phyloP scores from a whole-genome alignment of 2,888 invertebrate genomes.

The Gonocerus acuteangulatus region DNA sequence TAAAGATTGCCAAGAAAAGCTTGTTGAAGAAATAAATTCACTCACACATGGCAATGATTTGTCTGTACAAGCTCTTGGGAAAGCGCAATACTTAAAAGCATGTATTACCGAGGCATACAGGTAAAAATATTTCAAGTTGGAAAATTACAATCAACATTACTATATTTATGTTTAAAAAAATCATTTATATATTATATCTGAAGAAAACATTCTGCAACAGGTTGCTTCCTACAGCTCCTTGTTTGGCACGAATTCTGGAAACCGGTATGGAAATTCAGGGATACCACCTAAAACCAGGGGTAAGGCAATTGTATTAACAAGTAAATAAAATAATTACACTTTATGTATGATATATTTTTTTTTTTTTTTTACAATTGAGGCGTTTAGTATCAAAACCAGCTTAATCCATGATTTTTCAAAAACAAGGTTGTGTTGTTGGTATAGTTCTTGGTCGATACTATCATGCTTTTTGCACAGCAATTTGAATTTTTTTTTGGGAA shows the following conservation, averaged over 20 bases:
- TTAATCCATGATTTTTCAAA: too few relatives aligned
- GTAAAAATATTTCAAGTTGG: conserved; percentile 35
- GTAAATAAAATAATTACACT: background rate
- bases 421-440: too few relatives aligned
- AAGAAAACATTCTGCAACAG: conserved; percentile 39
- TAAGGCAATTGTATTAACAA: conserved; percentile 46
- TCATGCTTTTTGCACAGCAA: too few relatives aligned
- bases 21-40: conserved; percentile 56
- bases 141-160: background rate
- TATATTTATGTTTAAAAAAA: background rate
- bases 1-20: conserved; percentile 56
- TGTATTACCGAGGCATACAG: conserved; percentile 71
- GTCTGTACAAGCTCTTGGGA: conserved; percentile 52
- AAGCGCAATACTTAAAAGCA: conserved; percentile 67
- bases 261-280: conserved; percentile 59
- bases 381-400: too few relatives aligned
- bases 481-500: too few relatives aligned
- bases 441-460: too few relatives aligned
- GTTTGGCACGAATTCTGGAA: conserved; percentile 68
- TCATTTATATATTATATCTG: background rate
- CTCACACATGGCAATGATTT: conserved; percentile 51
- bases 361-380: background rate
- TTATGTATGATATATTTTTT: background rate
- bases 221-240: conserved; percentile 67
- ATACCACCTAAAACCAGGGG: conserved; percentile 62